Conservation (phyloP, 1,140 invertebrate species). For the Hypsibius dujardini region DNA sequence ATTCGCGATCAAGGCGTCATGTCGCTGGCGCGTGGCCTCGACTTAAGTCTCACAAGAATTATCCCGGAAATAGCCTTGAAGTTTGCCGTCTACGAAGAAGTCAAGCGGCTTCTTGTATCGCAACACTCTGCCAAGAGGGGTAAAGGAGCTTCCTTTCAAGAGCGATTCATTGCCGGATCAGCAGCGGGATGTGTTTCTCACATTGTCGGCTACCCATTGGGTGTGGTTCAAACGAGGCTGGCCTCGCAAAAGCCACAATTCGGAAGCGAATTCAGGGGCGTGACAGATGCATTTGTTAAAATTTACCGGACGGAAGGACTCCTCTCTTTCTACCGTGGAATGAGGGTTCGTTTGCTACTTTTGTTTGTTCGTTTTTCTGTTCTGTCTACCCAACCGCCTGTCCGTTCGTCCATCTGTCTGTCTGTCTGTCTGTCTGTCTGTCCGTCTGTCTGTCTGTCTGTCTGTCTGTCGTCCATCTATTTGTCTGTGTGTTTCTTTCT, state of each 20-base stretch:
- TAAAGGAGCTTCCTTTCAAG: not conserved
- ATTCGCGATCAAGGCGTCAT: not conserved
- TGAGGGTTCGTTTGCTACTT: too few species aligned
- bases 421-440: too few species aligned
- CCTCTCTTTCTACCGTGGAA: not conserved
- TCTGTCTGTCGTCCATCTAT: too few species aligned
- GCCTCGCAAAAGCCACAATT: not conserved
- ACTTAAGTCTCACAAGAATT: not conserved
- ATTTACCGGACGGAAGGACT: not conserved
- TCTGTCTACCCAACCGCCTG: too few species aligned
- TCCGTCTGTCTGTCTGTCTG: too few species aligned
- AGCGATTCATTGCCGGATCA: not conserved
- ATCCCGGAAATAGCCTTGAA: slow-evolving; percentile 1
- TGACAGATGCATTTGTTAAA: not conserved
- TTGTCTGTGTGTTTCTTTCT: too few species aligned
- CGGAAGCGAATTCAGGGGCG: not conserved
- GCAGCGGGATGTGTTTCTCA: not conserved
- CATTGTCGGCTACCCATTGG: not conserved
- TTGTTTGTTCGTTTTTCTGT: too few species aligned
- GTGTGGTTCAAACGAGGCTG: not conserved
- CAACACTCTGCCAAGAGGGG: not conserved
- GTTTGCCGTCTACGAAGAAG: slow-evolving; percentile 16
- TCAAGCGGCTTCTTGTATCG: not conserved
- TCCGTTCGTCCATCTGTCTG: too few species aligned
- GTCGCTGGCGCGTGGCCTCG: not conserved